These are phyloP conservation scores for Xenopus tropicalis DNA, from an alignment of 2,113 vertebrate genomes.

Conservation along the genomic window UCB_Xtro_10.0 CM004449.2:92459001-92459500, in stretches of 20 bases:
- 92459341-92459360: constrained; percentile 97
- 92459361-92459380: constrained; percentile 88
- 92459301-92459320: constrained; percentile 89
- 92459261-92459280: constrained; percentile 51
- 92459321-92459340: constrained; percentile 99
- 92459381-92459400: constrained; percentile 20
- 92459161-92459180: constrained; percentile 41
- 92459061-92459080: constrained; percentile 5
- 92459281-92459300: constrained; percentile 63
- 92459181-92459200: constrained; percentile 46
- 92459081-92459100: constrained; percentile 17
- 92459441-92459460: no score
- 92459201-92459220: constrained; percentile 44
- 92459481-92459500: background rate
- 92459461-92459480: no score
- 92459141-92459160: constrained; percentile 26
- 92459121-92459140: constrained; percentile 5
- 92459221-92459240: constrained; percentile 58
- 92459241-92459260: constrained; percentile 43
- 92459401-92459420: constrained; percentile 42
- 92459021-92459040: background rate
- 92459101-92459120: background rate
- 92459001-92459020: constrained; percentile 20
- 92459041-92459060: constrained; percentile 9
- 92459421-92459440: background rate